Conservation (phyloP, 2,113 vertebrate species). For the Tonatia bakeri region DNA sequence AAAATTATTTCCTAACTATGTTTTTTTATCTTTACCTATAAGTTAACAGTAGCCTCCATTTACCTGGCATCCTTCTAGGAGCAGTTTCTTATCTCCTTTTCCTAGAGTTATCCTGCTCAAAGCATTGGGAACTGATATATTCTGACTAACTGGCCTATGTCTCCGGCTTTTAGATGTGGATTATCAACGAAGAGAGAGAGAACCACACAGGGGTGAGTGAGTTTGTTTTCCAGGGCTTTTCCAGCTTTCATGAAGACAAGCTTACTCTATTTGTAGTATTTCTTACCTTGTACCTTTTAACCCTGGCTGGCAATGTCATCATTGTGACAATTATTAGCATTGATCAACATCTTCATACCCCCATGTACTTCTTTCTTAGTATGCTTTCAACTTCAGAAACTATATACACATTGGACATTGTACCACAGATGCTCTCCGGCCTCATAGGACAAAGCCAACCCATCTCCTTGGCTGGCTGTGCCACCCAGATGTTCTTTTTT, state of each 20-base stretch:
- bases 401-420: slow-evolving; percentile 63
- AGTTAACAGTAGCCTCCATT: background rate
- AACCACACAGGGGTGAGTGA: slow-evolving; percentile 69
- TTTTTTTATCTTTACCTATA: background rate
- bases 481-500: slow-evolving; percentile 73
- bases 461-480: slow-evolving; percentile 68
- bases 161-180: background rate
- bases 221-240: slow-evolving; percentile 69
- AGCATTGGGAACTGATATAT: background rate
- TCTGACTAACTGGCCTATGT: background rate
- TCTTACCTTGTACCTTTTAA: slow-evolving; percentile 63
- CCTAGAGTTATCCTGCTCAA: background rate
- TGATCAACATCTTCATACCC: slow-evolving; percentile 67
- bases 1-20: background rate
- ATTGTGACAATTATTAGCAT: slow-evolving; percentile 61
- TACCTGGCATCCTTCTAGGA: background rate
- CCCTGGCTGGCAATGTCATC: slow-evolving; percentile 62
- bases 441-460: slow-evolving; percentile 20
- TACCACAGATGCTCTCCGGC: slow-evolving; percentile 64
- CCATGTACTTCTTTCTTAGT: slow-evolving; percentile 76
- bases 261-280: slow-evolving; percentile 64
- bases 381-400: slow-evolving; percentile 72
- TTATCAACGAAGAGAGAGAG: slow-evolving; percentile 36
- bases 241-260: slow-evolving; percentile 47
- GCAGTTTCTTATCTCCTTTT: background rate